Percentiles rank a stretch among this genome's conserved stretches.
Evolutionary conservation across 2,113 vertebrate genomes (phyloP).

Genomic region (Clinocottus analis): DNA sequence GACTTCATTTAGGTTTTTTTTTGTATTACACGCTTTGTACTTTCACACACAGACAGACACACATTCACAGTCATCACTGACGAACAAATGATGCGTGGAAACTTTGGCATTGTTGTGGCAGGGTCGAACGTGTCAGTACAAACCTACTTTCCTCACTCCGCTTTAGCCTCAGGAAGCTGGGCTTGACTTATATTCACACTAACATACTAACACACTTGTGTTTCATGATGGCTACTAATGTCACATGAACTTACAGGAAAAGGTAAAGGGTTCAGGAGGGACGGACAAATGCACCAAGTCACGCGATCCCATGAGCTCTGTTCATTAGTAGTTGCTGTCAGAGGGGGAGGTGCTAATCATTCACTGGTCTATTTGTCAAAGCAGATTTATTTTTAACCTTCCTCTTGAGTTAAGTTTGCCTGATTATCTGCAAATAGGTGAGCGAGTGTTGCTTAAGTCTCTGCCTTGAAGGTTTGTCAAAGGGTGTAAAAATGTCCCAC

Average conservation of each 20-base stretch:
- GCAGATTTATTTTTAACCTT: too few relatives aligned
- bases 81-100: conserved; percentile 28
- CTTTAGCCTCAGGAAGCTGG: too few relatives aligned
- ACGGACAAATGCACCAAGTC: not conserved
- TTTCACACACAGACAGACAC: not conserved
- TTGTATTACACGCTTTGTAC: not conserved
- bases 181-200: too few relatives aligned
- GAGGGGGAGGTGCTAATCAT: not conserved
- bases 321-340: too few relatives aligned
- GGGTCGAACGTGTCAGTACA: too few relatives aligned
- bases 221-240: not conserved
- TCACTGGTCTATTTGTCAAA: not conserved
- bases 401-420: not conserved
- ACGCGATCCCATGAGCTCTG: too few relatives aligned
- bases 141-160: too few relatives aligned
- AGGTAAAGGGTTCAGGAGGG: not conserved
- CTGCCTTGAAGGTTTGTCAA: not conserved
- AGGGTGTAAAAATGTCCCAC: not conserved
- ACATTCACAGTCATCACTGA: not conserved
- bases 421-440: not conserved
- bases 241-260: not conserved
- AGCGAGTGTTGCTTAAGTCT: not conserved
- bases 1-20: not conserved
- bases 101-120: conserved; percentile 33
- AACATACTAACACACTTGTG: not conserved